Conservation (phyloP, 2,797 vertebrate genomes). For the Falco rusticolus region DNA sequence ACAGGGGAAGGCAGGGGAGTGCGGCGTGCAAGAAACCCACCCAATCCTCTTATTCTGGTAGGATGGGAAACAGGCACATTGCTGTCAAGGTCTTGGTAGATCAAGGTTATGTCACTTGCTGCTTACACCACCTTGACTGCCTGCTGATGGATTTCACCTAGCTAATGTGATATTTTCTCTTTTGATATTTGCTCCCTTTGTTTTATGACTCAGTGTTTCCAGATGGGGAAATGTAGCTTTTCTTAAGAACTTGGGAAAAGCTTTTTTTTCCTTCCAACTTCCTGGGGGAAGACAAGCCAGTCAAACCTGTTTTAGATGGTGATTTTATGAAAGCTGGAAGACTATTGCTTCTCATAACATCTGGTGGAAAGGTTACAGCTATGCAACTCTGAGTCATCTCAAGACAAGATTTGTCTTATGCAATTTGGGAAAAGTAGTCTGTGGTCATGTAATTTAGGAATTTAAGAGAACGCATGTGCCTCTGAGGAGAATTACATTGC, state of each 20-base stretch:
- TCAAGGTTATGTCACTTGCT: neutral
- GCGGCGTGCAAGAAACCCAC: neutral
- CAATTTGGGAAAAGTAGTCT: conserved; percentile 5
- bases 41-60: neutral
- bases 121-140: neutral
- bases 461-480: neutral
- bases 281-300: neutral
- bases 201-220: neutral
- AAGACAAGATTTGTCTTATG: neutral
- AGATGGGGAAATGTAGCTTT: neutral
- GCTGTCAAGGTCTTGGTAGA: neutral
- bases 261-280: neutral
- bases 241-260: neutral
- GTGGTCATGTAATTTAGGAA: conserved; percentile 28
- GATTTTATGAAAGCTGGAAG: neutral
- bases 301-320: neutral
- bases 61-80: neutral
- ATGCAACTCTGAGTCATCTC: neutral
- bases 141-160: neutral
- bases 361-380: neutral
- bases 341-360: neutral
- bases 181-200: neutral
- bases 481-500: neutral
- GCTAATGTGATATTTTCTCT: neutral
- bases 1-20: neutral